Percentiles rank a stretch among this genome's conserved stretches.
These are phyloP conservation scores for Chelon labrosus DNA, from an alignment of 2,797 vertebrate species.

Conservation along the genomic window DNA sequence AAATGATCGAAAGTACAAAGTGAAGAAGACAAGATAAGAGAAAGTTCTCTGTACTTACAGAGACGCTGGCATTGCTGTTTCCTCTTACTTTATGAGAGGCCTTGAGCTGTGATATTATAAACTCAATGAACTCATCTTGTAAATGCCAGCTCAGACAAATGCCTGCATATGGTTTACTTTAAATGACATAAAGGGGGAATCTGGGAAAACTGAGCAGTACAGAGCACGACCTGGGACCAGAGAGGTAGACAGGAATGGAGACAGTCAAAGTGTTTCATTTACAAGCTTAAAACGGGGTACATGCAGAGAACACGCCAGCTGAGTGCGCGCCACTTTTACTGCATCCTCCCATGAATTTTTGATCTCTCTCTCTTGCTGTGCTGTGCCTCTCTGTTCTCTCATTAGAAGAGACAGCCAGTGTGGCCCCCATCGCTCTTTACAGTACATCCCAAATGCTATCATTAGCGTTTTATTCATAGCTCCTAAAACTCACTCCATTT, in stretches of 20 bases:
- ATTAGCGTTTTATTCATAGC: constrained; percentile 72
- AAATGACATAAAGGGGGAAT: neutral
- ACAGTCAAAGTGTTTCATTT: constrained; percentile 33
- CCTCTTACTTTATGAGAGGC: neutral
- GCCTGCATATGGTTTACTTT: neutral
- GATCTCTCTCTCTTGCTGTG: constrained; percentile 45
- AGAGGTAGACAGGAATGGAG: neutral
- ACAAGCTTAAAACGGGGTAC: constrained; percentile 40
- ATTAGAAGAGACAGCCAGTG: constrained; percentile 71
- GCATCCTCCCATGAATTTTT: constrained; percentile 65
- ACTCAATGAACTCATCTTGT: constrained; percentile 16
- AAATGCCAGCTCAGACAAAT: constrained; percentile 14
- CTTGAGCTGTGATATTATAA: constrained; percentile 1
- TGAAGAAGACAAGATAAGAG: neutral
- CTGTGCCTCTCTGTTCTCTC: constrained; percentile 59
- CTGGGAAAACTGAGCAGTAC: neutral
- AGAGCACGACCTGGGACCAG: constrained; percentile 10
- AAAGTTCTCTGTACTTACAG: neutral
- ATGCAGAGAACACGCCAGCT: constrained; percentile 51
- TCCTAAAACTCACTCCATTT: constrained; percentile 49
- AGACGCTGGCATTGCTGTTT: neutral
- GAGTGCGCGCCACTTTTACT: constrained; percentile 44
- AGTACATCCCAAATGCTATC: constrained; percentile 67
- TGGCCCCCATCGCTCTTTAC: constrained; percentile 61
- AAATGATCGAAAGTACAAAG: constrained; percentile 13